phyloP scores from a whole-genome alignment of 1,140 invertebrate species.

The Zaprionus capensis region DNA sequence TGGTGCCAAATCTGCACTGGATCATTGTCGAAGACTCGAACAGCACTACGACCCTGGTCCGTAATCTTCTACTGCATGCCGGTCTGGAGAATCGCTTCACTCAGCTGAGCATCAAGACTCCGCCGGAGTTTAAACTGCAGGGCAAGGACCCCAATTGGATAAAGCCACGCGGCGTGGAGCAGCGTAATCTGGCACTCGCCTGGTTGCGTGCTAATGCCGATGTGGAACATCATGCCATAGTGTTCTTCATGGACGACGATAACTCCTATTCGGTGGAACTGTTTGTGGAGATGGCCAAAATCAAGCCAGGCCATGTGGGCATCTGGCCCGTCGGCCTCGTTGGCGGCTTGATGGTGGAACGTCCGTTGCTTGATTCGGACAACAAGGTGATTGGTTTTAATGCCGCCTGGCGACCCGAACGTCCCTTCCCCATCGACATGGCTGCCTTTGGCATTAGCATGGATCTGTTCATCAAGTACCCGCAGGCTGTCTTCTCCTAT shows the following conservation, averaged over 20 bases:
- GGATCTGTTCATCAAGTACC: slow-evolving; percentile 90
- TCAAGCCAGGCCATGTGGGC: slow-evolving; percentile 90
- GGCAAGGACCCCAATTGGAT: slow-evolving; percentile 92
- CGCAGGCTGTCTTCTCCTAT: slow-evolving; percentile 92
- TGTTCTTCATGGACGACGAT: slow-evolving; percentile 99
- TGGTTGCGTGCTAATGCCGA: slow-evolving; percentile 92
- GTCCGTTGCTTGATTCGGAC: slow-evolving; percentile 88
- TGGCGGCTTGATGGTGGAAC: slow-evolving; percentile 94
- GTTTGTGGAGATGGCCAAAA: slow-evolving; percentile 88
- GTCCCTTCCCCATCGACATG: slow-evolving; percentile 99
- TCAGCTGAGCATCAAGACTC: slow-evolving; percentile 84
- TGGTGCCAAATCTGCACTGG: slow-evolving; percentile 97
- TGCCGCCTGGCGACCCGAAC: slow-evolving; percentile 92
- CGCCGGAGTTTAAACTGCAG: slow-evolving; percentile 88
- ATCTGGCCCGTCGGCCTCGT: slow-evolving; percentile 99
- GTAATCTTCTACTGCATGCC: slow-evolving; percentile 90
- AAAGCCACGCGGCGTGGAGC: slow-evolving; percentile 96
- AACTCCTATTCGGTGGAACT: slow-evolving; percentile 92
- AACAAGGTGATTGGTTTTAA: slow-evolving; percentile 93
- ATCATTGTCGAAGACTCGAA: slow-evolving; percentile 96
- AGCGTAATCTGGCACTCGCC: slow-evolving; percentile 94
- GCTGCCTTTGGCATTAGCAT: slow-evolving; percentile 98
- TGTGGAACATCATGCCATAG: slow-evolving; percentile 88
- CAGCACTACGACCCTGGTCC: slow-evolving; percentile 91
- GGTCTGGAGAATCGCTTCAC: slow-evolving; percentile 72